phyloP scores from a whole-genome alignment of 1,140 invertebrate genomes.

The Zaprionus kolodkinae region DNA sequence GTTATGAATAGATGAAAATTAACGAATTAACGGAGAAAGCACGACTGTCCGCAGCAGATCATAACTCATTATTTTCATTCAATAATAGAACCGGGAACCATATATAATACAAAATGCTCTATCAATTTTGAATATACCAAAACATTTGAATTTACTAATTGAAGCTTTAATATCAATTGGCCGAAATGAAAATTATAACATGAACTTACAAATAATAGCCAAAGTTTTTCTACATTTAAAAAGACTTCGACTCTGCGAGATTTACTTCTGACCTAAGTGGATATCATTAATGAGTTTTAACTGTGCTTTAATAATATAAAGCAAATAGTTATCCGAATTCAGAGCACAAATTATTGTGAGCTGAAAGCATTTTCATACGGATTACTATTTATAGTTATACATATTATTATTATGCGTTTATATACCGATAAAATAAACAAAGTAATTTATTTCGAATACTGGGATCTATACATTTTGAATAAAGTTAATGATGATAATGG shows the following conservation, averaged over 20 bases:
- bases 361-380: neutral
- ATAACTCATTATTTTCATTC: neutral
- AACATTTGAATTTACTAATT: neutral
- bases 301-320: neutral
- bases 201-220: neutral
- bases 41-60: neutral
- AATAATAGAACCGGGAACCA: neutral
- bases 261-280: neutral
- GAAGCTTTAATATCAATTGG: neutral
- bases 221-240: no score
- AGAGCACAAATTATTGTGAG: neutral
- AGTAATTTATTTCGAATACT: conserved; percentile 9
- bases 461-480: conserved; percentile 26
- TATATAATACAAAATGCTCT: neutral
- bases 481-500: conserved; percentile 11
- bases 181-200: neutral
- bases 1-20: neutral
- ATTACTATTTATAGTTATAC: neutral
- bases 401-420: neutral
- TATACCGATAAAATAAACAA: neutral
- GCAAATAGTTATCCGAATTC: neutral
- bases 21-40: neutral
- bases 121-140: neutral
- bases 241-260: neutral
- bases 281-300: neutral